Base-by-base conservation (phyloP, 2,888 invertebrate genomes). In the Amaurobius ferox region DNA sequence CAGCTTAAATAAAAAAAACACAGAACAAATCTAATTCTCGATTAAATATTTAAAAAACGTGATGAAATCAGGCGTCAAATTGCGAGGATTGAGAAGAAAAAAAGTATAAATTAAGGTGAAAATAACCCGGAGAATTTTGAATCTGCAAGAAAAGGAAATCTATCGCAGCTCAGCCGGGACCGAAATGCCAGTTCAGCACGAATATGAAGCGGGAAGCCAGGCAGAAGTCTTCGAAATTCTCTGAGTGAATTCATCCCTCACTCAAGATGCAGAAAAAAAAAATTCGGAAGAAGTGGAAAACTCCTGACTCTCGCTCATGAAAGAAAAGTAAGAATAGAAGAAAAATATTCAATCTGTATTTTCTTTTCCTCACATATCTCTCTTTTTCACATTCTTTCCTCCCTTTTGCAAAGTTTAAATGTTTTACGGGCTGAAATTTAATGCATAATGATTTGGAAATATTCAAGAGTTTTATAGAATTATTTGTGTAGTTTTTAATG, bases 141-240 rank as follows among this genome's bases (percentile, higher is more conserved):
- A 23, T 19, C 35, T 66, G 32, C 19, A 55, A 66, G 32, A 32
- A 66, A 35, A 32, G 74, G 73, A 73, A 83, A 86, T 67, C 78
- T 68, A 68, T 72, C 73, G 39, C 35, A 19, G 79, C 44, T 78
- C 78, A 86, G 55, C 79, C 85, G 79, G 77, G 85, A 78, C 61
- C 55, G 70, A 86, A 86, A 86, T 79, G 85, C 78, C 78, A 86
- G 85, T 79, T 86, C 85, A 86, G 85, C 85, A 62, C 73, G 73
- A 86, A 86, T 86, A 78, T 86, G 78, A 86, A 79, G 85, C 29
- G 72, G 35, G 30, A 67, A 86, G 72, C 61, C 78, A 86, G 68
- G 85, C 85, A 77, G 85, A 79, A 86, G 78, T 78, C 73, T 62
- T 29, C 16, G 68, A 79, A 86, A 79, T 86, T 86, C 83, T 77